phyloP scores from a whole-genome alignment of 2,113 vertebrate genomes.

The Hystrix brachyura region DNA sequence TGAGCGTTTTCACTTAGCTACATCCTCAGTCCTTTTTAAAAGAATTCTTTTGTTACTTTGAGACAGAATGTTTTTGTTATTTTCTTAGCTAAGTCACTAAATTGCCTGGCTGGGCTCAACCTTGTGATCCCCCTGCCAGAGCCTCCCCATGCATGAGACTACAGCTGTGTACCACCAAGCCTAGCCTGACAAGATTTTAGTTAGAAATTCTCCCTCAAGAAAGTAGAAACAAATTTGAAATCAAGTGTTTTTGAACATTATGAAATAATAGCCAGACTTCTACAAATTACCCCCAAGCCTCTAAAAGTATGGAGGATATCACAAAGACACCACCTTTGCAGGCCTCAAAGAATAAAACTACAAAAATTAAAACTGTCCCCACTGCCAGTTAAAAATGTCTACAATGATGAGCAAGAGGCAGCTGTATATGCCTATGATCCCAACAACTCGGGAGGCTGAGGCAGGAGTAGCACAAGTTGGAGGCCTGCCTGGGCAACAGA shows the following conservation, averaged over 20 bases:
- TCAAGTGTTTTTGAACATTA: not conserved
- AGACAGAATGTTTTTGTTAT: not conserved
- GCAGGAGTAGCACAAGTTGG: not conserved
- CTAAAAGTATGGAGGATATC: not conserved
- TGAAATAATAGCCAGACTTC: not conserved
- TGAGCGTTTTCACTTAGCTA: not conserved
- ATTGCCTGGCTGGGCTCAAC: not conserved
- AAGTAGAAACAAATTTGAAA: constrained; percentile 29
- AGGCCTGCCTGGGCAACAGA: not conserved
- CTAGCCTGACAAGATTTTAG: not conserved
- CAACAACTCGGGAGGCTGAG: not conserved
- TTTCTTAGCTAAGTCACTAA: not conserved
- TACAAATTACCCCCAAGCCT: not conserved
- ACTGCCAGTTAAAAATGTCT: not conserved
- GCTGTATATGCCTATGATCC: not conserved
- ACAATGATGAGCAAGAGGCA: no score
- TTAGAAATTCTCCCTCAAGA: not conserved
- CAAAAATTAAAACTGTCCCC: not conserved
- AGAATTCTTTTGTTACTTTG: not conserved
- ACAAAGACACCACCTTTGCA: not conserved
- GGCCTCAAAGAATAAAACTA: not conserved
- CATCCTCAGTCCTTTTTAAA: not conserved
- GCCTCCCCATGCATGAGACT: not conserved
- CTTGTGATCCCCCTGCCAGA: not conserved
- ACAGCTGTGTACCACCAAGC: not conserved